Evolutionary conservation across 2,888 invertebrate species (phyloP).

Genomic region (Limenitis camilla): DNA sequence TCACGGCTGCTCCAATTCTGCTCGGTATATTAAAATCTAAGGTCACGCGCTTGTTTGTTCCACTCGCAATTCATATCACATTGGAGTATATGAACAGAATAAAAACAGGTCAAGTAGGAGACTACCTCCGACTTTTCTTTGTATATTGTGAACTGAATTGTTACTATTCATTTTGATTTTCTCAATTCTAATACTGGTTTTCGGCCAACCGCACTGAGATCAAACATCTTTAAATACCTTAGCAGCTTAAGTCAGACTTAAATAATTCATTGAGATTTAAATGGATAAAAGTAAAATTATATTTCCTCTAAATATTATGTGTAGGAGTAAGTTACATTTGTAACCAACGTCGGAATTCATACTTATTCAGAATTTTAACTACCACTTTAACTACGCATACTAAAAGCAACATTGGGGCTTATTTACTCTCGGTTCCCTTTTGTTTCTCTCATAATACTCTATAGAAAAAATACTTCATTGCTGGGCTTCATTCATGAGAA

Average conservation of each 20-base stretch:
- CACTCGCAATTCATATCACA: constrained; percentile 20
- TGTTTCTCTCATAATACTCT: constrained; percentile 14
- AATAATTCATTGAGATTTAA: no score
- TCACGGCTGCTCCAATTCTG: constrained; percentile 22
- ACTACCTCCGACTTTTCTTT: neutral
- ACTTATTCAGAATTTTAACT: neutral
- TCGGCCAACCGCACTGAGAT: no score
- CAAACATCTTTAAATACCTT: no score
- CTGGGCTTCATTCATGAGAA: constrained; percentile 12
- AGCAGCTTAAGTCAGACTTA: no score
- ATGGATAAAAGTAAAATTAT: no score
- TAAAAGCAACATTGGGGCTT: constrained; percentile 1
- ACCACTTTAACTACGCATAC: neutral
- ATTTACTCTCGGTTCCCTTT: constrained; percentile 6
- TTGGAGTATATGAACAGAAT: constrained; percentile 2
- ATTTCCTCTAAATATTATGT: no score
- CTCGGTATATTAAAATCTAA: constrained; percentile 22
- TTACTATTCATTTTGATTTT: neutral
- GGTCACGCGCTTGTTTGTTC: constrained; percentile 20
- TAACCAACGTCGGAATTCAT: no score
- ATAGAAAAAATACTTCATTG: constrained; percentile 10
- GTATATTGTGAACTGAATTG: neutral
- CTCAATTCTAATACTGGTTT: no score
- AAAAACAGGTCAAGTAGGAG: constrained; percentile 14
- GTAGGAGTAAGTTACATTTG: no score